phyloP scores from a whole-genome alignment of 2,888 invertebrate genomes.

The Bhutanitis thaidina region DNA sequence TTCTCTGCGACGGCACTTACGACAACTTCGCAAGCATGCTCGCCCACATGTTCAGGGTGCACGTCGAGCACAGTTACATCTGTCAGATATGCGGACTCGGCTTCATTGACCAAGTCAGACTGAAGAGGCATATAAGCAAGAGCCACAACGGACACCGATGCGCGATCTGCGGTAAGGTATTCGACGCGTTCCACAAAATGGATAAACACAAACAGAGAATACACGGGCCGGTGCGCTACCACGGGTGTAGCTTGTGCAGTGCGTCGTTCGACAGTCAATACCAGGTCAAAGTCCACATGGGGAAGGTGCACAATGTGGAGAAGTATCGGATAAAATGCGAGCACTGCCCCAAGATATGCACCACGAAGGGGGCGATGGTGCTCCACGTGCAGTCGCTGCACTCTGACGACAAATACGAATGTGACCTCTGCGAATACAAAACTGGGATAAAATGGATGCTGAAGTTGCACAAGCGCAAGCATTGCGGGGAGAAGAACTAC shows the following conservation, averaged over 20 bases:
- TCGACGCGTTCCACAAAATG: constrained; percentile 46
- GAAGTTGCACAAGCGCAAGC: constrained; percentile 66
- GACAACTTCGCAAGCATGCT: constrained; percentile 53
- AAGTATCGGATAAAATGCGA: constrained; percentile 57
- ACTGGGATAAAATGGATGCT: constrained; percentile 55
- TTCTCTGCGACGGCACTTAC: constrained; percentile 41
- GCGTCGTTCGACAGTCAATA: constrained; percentile 44
- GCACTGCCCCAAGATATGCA: constrained; percentile 61
- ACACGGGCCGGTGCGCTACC: constrained; percentile 41
- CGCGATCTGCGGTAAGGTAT: constrained; percentile 62
- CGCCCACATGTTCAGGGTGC: constrained; percentile 58
- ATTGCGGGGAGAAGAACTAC: constrained; percentile 69
- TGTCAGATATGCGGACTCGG: constrained; percentile 58
- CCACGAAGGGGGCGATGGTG: constrained; percentile 73
- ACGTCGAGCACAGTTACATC: constrained; percentile 47
- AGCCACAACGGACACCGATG: constrained; percentile 48
- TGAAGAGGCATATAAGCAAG: constrained; percentile 50
- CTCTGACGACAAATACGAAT: constrained; percentile 47
- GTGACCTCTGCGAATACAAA: constrained; percentile 57
- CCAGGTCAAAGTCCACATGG: constrained; percentile 58
- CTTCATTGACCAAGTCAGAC: constrained; percentile 45
- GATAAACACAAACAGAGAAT: constrained; percentile 47
- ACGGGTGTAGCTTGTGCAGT: constrained; percentile 49
- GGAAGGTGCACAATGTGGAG: constrained; percentile 59
- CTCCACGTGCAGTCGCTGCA: constrained; percentile 75